These are phyloP conservation scores for Talpa occidentalis DNA, from an alignment of 2,113 vertebrate species.

Conservation along the genomic window DNA sequence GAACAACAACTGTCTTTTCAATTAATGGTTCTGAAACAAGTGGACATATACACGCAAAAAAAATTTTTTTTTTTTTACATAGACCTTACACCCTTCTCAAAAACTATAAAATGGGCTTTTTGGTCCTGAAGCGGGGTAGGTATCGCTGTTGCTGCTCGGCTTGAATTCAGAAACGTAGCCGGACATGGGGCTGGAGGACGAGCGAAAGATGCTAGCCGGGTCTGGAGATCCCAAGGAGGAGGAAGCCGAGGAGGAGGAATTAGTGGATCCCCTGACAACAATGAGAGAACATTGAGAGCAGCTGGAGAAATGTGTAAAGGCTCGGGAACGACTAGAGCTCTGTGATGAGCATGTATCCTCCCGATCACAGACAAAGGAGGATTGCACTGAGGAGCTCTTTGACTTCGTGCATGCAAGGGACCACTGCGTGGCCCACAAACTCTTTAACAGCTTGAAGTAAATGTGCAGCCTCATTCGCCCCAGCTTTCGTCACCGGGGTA, in stretches of 20 bases:
- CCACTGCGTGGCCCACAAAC: conserved; percentile 92
- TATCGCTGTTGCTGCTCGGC: too few relatives aligned
- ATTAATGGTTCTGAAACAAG: background rate
- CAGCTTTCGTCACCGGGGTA: conserved; percentile 47
- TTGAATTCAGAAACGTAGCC: too few relatives aligned
- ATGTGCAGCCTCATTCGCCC: background rate
- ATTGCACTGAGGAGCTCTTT: conserved; percentile 96
- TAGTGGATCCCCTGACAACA: conserved; percentile 91
- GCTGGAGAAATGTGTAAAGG: conserved; percentile 90
- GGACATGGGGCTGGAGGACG: too few relatives aligned
- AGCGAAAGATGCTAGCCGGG: too few relatives aligned
- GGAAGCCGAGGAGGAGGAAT: too few relatives aligned
- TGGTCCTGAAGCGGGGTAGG: too few relatives aligned
- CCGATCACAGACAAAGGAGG: conserved; percentile 88
- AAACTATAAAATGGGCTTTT: too few relatives aligned
- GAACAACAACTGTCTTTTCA: background rate
- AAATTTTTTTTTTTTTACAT: too few relatives aligned
- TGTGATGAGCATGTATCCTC: conserved; percentile 89
- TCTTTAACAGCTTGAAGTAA: conserved; percentile 89
- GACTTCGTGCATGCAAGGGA: conserved; percentile 95
- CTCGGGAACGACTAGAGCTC: conserved; percentile 87
- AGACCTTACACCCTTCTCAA: background rate
- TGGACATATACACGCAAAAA: background rate
- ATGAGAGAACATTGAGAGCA: conserved; percentile 91
- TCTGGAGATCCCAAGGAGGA: too few relatives aligned